Base-by-base conservation (phyloP, 2,113 vertebrate species). In the Anhinga anhinga region DNA sequence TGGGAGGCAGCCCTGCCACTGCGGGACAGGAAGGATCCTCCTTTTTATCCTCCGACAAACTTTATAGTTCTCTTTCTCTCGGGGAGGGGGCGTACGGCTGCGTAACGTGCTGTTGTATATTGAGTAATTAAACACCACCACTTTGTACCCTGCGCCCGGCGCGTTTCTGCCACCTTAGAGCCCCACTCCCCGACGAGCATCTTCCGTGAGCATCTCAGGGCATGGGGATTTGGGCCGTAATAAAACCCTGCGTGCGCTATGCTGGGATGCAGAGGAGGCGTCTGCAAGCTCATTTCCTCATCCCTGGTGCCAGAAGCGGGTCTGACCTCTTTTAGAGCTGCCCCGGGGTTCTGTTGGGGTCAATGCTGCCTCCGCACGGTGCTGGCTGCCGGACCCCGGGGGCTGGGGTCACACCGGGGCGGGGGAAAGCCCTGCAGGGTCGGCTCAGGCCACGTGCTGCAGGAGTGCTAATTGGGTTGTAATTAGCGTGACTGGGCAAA, bases 51-150 rank as follows among this genome's bases (percentile, higher is more conserved):
- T 95, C 85, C 89, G 49, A 38, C 90, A 15, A 74, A 85, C 82
- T 85, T 94, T 82, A 3, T 40, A 72, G 88, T 85, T 67, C 90
- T 70, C 92, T 85, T 91, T 74, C 93, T 80, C 95, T 83, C 25
- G 95, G 89, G 95, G 87, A 77, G 91, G 81, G 47, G 67, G 40
- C 38, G 15, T 82, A 40, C 85, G 96, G 96, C 95, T 96, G 94
- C 93, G 78, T 90, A 76, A 93, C 47, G 66, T 92, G 96, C 96
- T 95, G 93, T 94, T 95, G 90, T 96, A 90, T 62, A 88, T 94
- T 20, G 66, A 93, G 90, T 91, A 91, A 98, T 97, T 97, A 98
- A 98, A 97, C 96, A 91, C 96, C 96, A 94, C 97, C 96, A 95
- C 95, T 98, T 98, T 79, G 96, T 97, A 97, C 56, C 69, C 88